Evolutionary conservation across 2,888 invertebrate genomes (phyloP).

Genomic region (Zygaena filipendulae): DNA sequence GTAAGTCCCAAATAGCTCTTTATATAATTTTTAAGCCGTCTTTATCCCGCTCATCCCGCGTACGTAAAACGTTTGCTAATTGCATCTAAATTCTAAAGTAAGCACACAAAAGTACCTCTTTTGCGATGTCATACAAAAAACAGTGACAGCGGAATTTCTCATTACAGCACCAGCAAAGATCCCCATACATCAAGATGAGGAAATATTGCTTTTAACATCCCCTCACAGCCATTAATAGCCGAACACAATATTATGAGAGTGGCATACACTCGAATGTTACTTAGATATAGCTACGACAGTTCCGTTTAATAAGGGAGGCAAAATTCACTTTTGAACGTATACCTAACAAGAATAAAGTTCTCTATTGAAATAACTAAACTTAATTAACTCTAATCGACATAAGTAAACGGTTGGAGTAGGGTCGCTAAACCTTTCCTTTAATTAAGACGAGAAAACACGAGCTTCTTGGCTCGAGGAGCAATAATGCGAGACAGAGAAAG

Average conservation of each 20-base stretch:
- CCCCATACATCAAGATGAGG: constrained; percentile 57
- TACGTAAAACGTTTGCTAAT: constrained; percentile 23
- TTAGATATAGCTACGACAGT: too few relatives aligned
- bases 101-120: constrained; percentile 35
- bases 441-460: constrained; percentile 35
- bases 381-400: constrained; percentile 30
- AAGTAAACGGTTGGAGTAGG: constrained; percentile 23
- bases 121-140: constrained; percentile 45
- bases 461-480: constrained; percentile 22
- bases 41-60: too few relatives aligned
- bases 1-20: too few relatives aligned
- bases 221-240: constrained; percentile 46
- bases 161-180: constrained; percentile 54
- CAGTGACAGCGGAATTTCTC: constrained; percentile 63
- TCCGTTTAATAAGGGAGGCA: neutral
- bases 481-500: constrained; percentile 21
- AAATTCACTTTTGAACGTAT: constrained; percentile 9
- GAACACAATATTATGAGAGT: constrained; percentile 31
- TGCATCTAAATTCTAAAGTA: too few relatives aligned
- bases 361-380: constrained; percentile 31
- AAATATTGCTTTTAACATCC: constrained; percentile 58
- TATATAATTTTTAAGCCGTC: too few relatives aligned
- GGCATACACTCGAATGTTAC: constrained; percentile 6
- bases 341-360: too few relatives aligned
- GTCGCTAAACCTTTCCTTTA: constrained; percentile 30